Percentiles rank a stretch among this genome's conserved stretches.
Conservation (phyloP, 1,140 invertebrate genomes). For the Drosophila oshimai region DNA sequence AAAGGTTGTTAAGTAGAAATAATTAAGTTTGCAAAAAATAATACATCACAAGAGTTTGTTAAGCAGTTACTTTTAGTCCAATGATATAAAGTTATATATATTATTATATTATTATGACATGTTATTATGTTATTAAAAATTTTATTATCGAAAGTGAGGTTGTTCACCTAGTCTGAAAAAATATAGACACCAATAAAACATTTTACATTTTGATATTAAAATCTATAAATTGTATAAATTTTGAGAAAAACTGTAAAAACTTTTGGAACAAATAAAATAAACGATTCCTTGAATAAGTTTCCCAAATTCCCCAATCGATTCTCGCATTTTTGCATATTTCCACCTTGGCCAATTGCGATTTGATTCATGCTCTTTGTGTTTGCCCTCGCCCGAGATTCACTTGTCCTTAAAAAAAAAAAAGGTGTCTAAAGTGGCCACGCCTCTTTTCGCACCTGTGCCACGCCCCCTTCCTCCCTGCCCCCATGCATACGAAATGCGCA, state of each 20-base stretch:
- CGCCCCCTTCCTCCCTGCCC: not conserved
- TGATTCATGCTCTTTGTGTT: conserved; percentile 21
- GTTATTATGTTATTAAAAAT: too few relatives aligned
- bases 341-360: conserved; percentile 25
- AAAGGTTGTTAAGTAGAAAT: not conserved
- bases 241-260: too few relatives aligned
- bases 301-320: not conserved
- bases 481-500: conserved; percentile 63
- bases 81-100: too few relatives aligned
- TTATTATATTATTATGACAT: too few relatives aligned
- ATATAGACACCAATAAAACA: too few relatives aligned
- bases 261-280: not conserved
- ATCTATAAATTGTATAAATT: too few relatives aligned
- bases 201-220: too few relatives aligned
- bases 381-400: conserved; percentile 16
- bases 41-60: too few relatives aligned
- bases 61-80: too few relatives aligned
- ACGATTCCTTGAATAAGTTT: not conserved
- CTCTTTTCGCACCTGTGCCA: conserved; percentile 8
- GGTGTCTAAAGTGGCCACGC: conserved; percentile 1
- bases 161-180: too few relatives aligned
- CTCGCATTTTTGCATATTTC: not conserved
- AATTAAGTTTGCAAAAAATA: too few relatives aligned
- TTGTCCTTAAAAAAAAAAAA: not conserved
- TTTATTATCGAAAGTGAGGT: too few relatives aligned